Evolutionary conservation across 64 coral and sea anemone genomes (phyloP), one percentile per base, ranked within the genome.

Genomic region (Hydrozoanthus tunicans): DNA sequence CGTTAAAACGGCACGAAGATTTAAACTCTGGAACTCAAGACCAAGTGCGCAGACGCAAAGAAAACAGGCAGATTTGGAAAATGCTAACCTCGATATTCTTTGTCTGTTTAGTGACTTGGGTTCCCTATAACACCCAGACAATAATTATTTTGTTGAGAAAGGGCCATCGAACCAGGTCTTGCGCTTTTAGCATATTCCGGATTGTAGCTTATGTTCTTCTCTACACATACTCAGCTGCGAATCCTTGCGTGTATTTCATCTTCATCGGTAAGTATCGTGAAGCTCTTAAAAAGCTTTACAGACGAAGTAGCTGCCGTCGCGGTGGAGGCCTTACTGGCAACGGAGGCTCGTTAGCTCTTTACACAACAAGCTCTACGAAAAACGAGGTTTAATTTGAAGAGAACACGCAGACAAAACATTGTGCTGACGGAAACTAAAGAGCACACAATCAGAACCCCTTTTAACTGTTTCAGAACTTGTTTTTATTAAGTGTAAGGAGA

Each of bases 1-100:
- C 59, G 43, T 59, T 81, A 12, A 81, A 61, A 27, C 24, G 79
- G 43, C 59, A 64, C 9, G 79, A 81, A 62, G 9, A 64, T 55
- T 27, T 81, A 5, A 59, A 81, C 32, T 9, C 14, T 13, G 59
- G 79, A 5, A 81, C 58, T 15, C 20, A 51, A 25, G 59, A 64
- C 23, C 79, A 62, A 43, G 10, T 51, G 6, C 59, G 25, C 59
- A 81, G 60, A 26, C 79, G 79, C 11, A 81, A 63, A 43, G 79
- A 81, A 51, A 81, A 81, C 52, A 14, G 62, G 10, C 81, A 85
- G 14, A 68, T 85, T 56, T 85, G 81, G 81, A 85, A 85, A 53
- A 85, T 85, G 81, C 20, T 85, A 54, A 85, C 52, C 14, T 53
- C 81, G n/a, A 70, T 85, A 85, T 55, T 70, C 6, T 14, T 67